These are phyloP conservation scores for Maconellicoccus hirsutus DNA, from an alignment of 1,140 invertebrate genomes.

Conservation along the genomic window DNA sequence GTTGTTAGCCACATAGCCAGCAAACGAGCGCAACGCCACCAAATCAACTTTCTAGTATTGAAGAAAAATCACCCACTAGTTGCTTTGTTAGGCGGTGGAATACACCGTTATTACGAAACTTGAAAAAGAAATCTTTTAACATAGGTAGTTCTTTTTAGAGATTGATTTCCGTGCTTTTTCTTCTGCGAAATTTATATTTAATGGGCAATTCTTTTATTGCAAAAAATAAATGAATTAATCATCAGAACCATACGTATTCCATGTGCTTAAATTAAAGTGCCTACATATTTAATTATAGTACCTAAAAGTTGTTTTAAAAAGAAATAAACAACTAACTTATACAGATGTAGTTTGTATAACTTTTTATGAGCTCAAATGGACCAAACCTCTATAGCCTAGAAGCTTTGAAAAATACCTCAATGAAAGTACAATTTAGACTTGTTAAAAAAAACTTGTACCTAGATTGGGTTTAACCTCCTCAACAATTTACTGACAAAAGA, in stretches of 20 bases:
- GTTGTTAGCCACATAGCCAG: neutral
- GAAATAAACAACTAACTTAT: too few relatives aligned
- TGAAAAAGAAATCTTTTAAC: neutral
- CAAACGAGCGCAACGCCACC: neutral
- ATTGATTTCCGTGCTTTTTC: neutral
- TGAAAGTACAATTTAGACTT: neutral
- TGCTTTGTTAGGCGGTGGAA: neutral
- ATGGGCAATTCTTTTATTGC: too few relatives aligned
- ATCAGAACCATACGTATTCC: too few relatives aligned
- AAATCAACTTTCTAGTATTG: neutral
- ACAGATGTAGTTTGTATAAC: too few relatives aligned
- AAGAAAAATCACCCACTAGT: slow-evolving; percentile 14
- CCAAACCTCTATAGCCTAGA: neutral
- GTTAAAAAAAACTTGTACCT: neutral
- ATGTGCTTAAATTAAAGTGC: too few relatives aligned
- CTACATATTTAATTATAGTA: too few relatives aligned
- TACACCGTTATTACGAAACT: too few relatives aligned
- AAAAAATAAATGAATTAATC: too few relatives aligned
- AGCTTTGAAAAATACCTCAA: neutral
- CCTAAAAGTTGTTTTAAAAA: too few relatives aligned
- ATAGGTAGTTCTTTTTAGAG: neutral
- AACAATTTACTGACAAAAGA: neutral
- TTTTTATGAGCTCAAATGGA: too few relatives aligned
- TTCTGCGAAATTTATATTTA: too few relatives aligned
- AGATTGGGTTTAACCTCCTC: neutral